Percentiles rank a stretch among this genome's conserved stretches.
These are phyloP conservation scores for Brachypteracias leptosomus DNA, from an alignment of 2,113 vertebrate species.

Conservation along the genomic window DNA sequence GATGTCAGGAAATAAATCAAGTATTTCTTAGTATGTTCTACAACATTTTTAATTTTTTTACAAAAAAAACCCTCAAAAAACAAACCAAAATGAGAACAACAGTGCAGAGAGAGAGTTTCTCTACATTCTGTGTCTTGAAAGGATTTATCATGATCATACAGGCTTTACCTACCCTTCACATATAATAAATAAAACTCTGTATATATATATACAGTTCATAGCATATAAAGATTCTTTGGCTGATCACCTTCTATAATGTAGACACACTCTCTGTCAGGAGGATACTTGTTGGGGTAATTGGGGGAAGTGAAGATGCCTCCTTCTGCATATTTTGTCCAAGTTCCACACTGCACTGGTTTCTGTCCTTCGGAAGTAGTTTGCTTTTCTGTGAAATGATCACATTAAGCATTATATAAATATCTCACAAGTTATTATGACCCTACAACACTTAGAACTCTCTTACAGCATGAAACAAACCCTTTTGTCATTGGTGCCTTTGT, in stretches of 20 bases:
- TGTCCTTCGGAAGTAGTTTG: constrained; percentile 90
- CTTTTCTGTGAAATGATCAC: constrained; percentile 79
- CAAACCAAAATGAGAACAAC: background rate
- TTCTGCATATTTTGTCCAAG: constrained; percentile 95
- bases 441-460: background rate
- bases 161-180: background rate
- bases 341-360: constrained; percentile 93
- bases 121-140: background rate
- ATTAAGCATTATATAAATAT: constrained; percentile 17
- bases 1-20: background rate
- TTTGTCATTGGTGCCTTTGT: background rate
- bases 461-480: background rate
- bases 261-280: constrained; percentile 94
- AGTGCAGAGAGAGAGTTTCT: background rate
- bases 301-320: constrained; percentile 97
- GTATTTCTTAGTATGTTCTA: background rate
- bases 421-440: background rate
- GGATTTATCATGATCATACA: background rate
- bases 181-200: background rate
- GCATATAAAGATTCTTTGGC: background rate
- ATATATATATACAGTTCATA: background rate
- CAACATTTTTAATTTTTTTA: background rate
- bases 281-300: constrained; percentile 98
- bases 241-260: constrained; percentile 98
- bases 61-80: background rate